Evolutionary conservation across 2,113 vertebrate genomes (phyloP), one percentile per base, ranked within the genome.

Genomic region (Sigmodon hispidus): DNA sequence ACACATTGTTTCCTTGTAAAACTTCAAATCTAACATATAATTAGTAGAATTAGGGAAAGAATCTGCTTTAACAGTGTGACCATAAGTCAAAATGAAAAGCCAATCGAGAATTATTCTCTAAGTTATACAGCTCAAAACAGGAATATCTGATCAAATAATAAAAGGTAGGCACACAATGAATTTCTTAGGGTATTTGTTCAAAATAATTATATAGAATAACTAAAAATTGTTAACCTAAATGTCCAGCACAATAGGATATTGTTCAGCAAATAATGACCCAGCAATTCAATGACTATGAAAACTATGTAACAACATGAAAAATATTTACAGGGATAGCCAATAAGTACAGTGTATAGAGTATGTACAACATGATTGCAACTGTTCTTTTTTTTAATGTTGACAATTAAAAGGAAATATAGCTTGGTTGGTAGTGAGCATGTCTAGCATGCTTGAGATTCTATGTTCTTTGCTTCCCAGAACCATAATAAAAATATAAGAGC

Each of bases 41-140:
- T 79, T 50, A 91, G 40, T 52, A 88, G 84, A 63, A 94, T 94
- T 93, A 45, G 69, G 93, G 86, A 70, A 65, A 97, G 93, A 96
- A 93, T 92, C 95, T 97, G 86, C 26, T 98, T 94, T 98, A 96
- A 98, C 97, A 98, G 95, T 97, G 94, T 98, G 98, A 98, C 97
- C 97, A 95, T 97, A 90, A 97, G 22, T 91, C 96, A 97, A 98
- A 97, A 98, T 61, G 90, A 91, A 97, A 97, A 96, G 97, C 96
- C 97, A 96, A 91, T 12, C 97, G 97, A 98, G 97, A 98, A 98
- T 98, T 98, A 89, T 83, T 92, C 72, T 97, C 87, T 91, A 92
- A 85, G 70, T 90, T 94, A 59, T 45, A 11, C 55, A 22, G 75
- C 80, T 92, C 84, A 96, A 94, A 79, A 94, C 17, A 88, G 31